Evolutionary conservation across 2,113 vertebrate genomes (phyloP), one percentile per base, ranked within the genome.

Genomic region (Melanostigma gelatinosum): DNA sequence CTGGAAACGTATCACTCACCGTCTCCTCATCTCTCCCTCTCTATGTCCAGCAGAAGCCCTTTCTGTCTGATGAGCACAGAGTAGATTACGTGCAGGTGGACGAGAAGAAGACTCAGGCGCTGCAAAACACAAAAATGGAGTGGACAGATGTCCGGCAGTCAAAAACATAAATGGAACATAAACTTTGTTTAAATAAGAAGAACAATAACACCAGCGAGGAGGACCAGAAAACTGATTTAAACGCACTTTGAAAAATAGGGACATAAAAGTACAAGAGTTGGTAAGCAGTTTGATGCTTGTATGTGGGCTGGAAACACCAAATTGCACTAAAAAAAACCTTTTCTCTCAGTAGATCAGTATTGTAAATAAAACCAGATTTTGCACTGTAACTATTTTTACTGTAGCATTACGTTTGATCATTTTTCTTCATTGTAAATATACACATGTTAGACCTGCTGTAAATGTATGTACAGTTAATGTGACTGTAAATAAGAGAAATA

Each of bases 11-110:
- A 20, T 11, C 1, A 12, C 46, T 61, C 22, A 75, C 3, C 16
- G 3, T 70, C 15, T 82, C 52, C 36, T 48, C 16, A 36, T 80
- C 20, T 73, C 13, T 69, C n/a, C 16, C 44, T 77, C 34, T 67
- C 3, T 18, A 1, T 82, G 78, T 82, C 75, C 36, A 75, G 52
- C 75, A 99, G 98, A 99, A 99, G 88, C 93, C 96, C 38, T 94
- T 96, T 66, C 93, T 98, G 85, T 95, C 95, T 2, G 97, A 99
- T 82, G 97, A 98, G 16, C 94, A 98, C 80, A 93, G 95, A 79
- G 98, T 99, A 69, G 98, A 99, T 91, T 99, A 99, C 0, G 98
- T 99, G 69, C 95, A 97, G 80, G 97, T 99, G 76, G 98, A 99
- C 40, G 97, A 99, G 78, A 96, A 97, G 95, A 98, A 97, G 94